A percentile compares a stretch with the other conserved stretches of the same genome.
These are phyloP conservation scores for Bembecia ichneumoniformis DNA, from an alignment of 2,888 invertebrate species.

Conservation along the genomic window DNA sequence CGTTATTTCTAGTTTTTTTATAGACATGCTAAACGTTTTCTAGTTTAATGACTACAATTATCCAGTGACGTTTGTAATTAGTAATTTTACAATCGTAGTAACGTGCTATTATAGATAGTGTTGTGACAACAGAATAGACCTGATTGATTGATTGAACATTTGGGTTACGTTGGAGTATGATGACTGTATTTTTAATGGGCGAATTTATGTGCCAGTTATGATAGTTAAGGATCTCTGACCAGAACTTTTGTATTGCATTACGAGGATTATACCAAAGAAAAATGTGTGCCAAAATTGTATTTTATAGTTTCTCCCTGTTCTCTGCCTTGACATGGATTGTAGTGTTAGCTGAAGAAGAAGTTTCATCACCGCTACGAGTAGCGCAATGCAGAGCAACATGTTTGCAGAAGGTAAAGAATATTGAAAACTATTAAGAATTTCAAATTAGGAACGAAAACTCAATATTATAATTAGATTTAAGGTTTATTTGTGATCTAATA, in stretches of 20 bases:
- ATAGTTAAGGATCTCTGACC: conserved; percentile 47
- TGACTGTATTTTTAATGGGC: conserved; percentile 29
- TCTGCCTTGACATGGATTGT: conserved; percentile 62
- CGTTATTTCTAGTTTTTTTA: neutral
- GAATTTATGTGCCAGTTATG: conserved; percentile 57
- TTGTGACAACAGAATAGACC: neutral
- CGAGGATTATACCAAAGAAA: conserved; percentile 62
- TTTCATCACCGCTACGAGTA: conserved; percentile 79
- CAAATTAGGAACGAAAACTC: too few relatives aligned
- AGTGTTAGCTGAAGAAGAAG: conserved; percentile 75
- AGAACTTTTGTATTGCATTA: conserved; percentile 32
- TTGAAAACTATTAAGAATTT: neutral
- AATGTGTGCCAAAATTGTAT: conserved; percentile 72
- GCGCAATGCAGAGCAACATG: conserved; percentile 82
- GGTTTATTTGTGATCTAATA: too few relatives aligned
- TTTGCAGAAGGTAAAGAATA: conserved; percentile 75
- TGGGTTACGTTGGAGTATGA: conserved; percentile 27
- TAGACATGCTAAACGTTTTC: neutral
- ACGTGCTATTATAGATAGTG: neutral
- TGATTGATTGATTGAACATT: neutral
- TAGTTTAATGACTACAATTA: neutral
- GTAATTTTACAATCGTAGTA: neutral
- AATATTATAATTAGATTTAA: too few relatives aligned
- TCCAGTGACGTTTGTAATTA: neutral
- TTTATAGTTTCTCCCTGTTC: conserved; percentile 64